Conservation (phyloP, 2,888 invertebrate genomes). For the Hyalella azteca region DNA sequence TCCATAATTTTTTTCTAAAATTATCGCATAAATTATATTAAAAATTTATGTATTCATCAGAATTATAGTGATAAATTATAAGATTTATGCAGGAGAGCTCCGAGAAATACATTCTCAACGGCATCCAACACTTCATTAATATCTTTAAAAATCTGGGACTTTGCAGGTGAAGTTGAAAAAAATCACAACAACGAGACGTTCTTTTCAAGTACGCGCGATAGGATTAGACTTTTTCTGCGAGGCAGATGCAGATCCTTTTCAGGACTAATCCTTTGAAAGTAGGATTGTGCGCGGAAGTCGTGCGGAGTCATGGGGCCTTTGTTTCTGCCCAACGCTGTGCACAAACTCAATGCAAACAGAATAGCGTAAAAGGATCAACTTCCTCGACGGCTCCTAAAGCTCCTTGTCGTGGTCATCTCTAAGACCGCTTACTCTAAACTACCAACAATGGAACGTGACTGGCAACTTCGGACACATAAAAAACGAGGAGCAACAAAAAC, state of each 20-base stretch:
- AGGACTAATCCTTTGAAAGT: not conserved
- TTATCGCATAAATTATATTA: too few species aligned
- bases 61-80: too few species aligned
- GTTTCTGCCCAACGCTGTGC: slow-evolving; percentile 18
- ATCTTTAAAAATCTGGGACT: too few species aligned
- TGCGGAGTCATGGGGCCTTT: slow-evolving; percentile 6
- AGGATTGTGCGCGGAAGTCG: not conserved
- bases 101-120: too few species aligned
- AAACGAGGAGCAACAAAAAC: too few species aligned
- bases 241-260: slow-evolving; percentile 2
- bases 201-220: too few species aligned
- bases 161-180: too few species aligned
- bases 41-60: too few species aligned
- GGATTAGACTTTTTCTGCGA: not conserved
- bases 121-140: too few species aligned
- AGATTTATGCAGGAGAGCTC: too few species aligned
- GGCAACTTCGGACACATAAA: not conserved
- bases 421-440: slow-evolving; percentile 33
- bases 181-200: too few species aligned
- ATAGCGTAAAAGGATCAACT: slow-evolving; percentile 27
- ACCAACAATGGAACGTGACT: slow-evolving; percentile 27
- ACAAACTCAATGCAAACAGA: slow-evolving; percentile 34
- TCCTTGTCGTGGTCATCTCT: slow-evolving; percentile 20
- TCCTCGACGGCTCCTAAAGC: slow-evolving; percentile 11
- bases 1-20: too few species aligned